These are phyloP conservation scores for Zaprionus capensis DNA, from an alignment of 1,140 invertebrate species.

Conservation along the genomic window DNA sequence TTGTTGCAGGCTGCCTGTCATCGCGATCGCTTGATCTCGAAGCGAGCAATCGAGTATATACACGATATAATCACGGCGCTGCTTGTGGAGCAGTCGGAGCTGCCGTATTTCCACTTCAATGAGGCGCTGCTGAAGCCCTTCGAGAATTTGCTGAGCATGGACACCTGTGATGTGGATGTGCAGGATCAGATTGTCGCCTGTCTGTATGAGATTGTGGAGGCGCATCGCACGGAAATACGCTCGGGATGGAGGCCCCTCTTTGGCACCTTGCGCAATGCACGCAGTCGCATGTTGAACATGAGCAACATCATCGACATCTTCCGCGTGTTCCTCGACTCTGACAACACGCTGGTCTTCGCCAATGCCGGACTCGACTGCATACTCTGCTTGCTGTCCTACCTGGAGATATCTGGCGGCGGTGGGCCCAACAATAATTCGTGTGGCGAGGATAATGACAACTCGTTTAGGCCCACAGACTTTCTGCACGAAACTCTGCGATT, in stretches of 20 bases:
- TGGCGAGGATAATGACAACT: constrained; percentile 80
- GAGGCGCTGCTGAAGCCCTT: constrained; percentile 97
- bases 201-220: constrained; percentile 97
- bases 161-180: constrained; percentile 95
- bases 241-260: constrained; percentile 97
- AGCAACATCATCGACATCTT: constrained; percentile 95
- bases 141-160: constrained; percentile 96
- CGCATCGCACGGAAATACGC: constrained; percentile 94
- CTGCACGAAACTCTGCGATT: constrained; percentile 94
- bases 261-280: constrained; percentile 93
- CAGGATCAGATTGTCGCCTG: constrained; percentile 95
- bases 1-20: constrained; percentile 90
- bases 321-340: constrained; percentile 95
- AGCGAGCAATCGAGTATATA: constrained; percentile 96
- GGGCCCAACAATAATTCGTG: constrained; percentile 65
- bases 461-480: constrained; percentile 87
- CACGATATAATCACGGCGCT: constrained; percentile 95
- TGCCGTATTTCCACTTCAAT: constrained; percentile 97
- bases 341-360: constrained; percentile 96
- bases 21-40: constrained; percentile 94
- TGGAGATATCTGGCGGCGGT: constrained; percentile 85
- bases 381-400: constrained; percentile 91
- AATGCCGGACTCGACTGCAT: constrained; percentile 97
- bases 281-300: constrained; percentile 86
- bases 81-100: constrained; percentile 94